Evolutionary conservation across 2,797 vertebrate species (phyloP), one percentile per base, ranked within the genome.

Genomic region (Lophura swinhoii): DNA sequence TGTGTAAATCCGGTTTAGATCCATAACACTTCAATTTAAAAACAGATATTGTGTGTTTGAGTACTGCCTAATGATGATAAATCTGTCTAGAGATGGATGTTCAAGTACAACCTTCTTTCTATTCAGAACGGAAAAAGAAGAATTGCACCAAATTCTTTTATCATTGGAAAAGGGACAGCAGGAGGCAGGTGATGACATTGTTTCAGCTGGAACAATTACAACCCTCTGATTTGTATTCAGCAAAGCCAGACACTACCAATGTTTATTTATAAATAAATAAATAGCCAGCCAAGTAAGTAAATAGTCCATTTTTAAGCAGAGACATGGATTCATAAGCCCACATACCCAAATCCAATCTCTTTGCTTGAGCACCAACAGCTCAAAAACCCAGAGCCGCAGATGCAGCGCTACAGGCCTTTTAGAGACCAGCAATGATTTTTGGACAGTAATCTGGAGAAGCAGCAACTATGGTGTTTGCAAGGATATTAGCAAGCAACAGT

Each of bases 261-360:
- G 90, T 94, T 96, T 97, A 94, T 84, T 94, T 91, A 94, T 93
- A 94, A 95, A 90, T 96, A 96, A 95, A 96, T 93, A 95, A 95
- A 95, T 62, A 94, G 55, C 49, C 66, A 91, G 86, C 89, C 92
- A 96, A 96, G 76, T 87, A 91, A 90, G 86, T 87, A 90, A 88
- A 82, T 68, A 87, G 72, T 87, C 94, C 63, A 73, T 80, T 92
- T 95, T 96, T 93, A 97, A 95, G 55, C 63, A 75, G n/a, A 69
- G 64, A 39, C 76, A 86, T 91, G 33, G 43, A 95, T 91, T 96
- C 94, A 87, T 60, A 79, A 95, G 93, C 56, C 93, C 91, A 91
- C 67, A 76, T 67, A 87, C 49, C 83, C 95, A 94, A 93, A 94
- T 77, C 80, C 88, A 91, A 82, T 79, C 82, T 80, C 90, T 92